Conservation (phyloP, 2,888 invertebrate genomes). For the Mesodorylaimus sp. region DNA sequence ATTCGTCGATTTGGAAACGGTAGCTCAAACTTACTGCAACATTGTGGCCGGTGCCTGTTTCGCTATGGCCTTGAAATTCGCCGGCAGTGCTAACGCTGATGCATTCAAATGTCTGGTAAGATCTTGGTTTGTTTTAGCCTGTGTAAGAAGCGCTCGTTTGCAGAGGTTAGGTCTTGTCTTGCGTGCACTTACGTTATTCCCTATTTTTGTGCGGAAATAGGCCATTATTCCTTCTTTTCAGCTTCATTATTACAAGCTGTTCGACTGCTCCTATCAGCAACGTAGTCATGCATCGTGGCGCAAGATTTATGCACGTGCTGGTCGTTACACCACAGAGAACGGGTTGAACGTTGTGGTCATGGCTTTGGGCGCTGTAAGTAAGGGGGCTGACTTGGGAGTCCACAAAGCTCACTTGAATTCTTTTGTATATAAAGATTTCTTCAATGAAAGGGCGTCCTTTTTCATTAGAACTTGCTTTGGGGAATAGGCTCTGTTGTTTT, state of each 20-base stretch:
- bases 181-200: conserved; percentile 17
- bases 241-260: too few species aligned
- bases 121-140: conserved; percentile 8
- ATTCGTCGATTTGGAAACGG: conserved; percentile 1
- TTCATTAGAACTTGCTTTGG: not conserved
- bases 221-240: not conserved
- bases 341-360: conserved; percentile 64
- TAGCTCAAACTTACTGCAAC: conserved; percentile 73
- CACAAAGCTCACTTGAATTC: too few species aligned
- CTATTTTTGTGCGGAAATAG: not conserved
- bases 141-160: conserved; percentile 45
- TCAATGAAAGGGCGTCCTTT: too few species aligned
- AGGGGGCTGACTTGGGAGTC: not conserved
- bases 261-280: not conserved
- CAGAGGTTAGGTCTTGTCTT: conserved; percentile 49
- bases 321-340: conserved; percentile 69
- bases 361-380: conserved; percentile 54
- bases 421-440: too few species aligned
- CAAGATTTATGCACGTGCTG: conserved; percentile 43
- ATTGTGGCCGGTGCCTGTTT: conserved; percentile 84
- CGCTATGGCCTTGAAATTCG: conserved; percentile 75
- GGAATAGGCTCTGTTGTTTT: not conserved
- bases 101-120: conserved; percentile 54
- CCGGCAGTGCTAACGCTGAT: conserved; percentile 64
- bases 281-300: not conserved